Evolutionary conservation across 2,113 vertebrate genomes (phyloP), one percentile per base, ranked within the genome.

Genomic region (Dryoscopus gambensis): DNA sequence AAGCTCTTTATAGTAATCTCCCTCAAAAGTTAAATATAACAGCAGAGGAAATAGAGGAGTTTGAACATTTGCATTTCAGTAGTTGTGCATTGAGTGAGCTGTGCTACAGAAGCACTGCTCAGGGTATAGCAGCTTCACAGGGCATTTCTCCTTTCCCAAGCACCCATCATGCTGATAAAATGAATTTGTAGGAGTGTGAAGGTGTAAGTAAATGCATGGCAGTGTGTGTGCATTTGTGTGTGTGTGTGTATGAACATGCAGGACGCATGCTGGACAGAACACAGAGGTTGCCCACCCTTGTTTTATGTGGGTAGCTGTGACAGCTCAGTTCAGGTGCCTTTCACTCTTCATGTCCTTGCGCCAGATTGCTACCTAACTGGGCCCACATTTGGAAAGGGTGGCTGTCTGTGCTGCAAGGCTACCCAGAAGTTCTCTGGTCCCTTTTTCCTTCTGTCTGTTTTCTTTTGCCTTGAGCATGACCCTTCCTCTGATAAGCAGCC

Each of bases 141-240:
- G 31, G 10, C 33, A 2, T 63, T 64, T 75, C 30, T 59, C 24
- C 49, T 71, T 89, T 60, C 33, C 62, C 19, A 1, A 31, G 28
- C 30, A 28, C 16, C 19, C 37, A 1, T 27, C 2, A 0, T 9
- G 8, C 37, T 44, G 31, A 11, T 53, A 18, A 44, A 15, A 21
- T 0, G 12, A 69, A 33, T 69, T 71, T 28, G 12, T 40, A 64
- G 0, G 8, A 52, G 10, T 7, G 1, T 19, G 28, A 57, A 65
- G 37, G 50, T 42, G 11, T 35, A 35, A 56, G 53, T 24, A 35
- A 0, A 0, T 2, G 5, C 18, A 1, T 18, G 52, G 50, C 39
- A 15, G 44, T 0, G 0, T 30, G 69, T 27, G 12, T 1, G 1
- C 3, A 0, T 62, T 83, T 69, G 14, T 59, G 55, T 52, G 24